phyloP scores from a whole-genome alignment of 2,888 invertebrate genomes.

The Phlogophora meticulosa region DNA sequence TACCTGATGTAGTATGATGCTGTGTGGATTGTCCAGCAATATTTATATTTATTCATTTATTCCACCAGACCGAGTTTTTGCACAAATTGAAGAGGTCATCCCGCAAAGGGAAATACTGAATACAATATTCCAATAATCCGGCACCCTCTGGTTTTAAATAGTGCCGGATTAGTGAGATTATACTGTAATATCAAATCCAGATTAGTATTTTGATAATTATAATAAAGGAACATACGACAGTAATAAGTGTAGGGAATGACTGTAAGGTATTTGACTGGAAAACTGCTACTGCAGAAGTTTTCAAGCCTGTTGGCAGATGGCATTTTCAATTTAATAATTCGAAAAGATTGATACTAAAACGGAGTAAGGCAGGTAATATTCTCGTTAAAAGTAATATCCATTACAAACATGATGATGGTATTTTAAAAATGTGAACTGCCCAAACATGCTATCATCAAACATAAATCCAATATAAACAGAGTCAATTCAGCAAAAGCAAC shows the following conservation, averaged over 20 bases:
- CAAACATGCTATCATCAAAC: constrained; percentile 16
- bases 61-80: constrained; percentile 27
- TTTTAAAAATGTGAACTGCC: constrained; percentile 13
- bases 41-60: too few species aligned
- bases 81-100: constrained; percentile 15
- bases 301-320: constrained; percentile 12
- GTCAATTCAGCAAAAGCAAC: constrained; percentile 17
- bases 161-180: too few species aligned
- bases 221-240: constrained; percentile 27
- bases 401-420: too few species aligned
- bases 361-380: constrained; percentile 15
- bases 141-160: too few species aligned
- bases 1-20: too few species aligned
- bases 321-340: constrained; percentile 14
- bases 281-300: constrained; percentile 12
- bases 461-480: constrained; percentile 15
- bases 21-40: too few species aligned
- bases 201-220: constrained; percentile 29
- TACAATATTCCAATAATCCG: too few species aligned
- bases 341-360: constrained; percentile 14
- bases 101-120: constrained; percentile 13
- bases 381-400: too few species aligned
- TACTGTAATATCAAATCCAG: constrained; percentile 19
- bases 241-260: constrained; percentile 19
- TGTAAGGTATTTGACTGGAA: constrained; percentile 17